phyloP scores from a whole-genome alignment of 2,797 vertebrate species.

The Momotus momota region DNA sequence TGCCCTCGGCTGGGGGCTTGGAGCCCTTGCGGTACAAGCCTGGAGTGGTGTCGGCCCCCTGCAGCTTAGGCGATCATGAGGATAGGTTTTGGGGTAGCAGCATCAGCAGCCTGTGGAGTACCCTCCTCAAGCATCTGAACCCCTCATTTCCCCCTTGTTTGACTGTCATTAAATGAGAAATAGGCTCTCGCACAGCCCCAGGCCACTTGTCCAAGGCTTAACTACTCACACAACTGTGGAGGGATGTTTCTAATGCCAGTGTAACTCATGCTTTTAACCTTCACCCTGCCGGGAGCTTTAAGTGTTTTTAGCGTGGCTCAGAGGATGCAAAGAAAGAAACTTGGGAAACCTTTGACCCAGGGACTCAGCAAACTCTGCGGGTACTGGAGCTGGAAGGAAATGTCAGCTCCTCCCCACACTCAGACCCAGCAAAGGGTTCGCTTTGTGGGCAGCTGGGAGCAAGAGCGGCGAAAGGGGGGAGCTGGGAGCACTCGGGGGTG shows the following conservation, averaged over 20 bases:
- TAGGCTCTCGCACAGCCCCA: background rate
- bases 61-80: fast-evolving
- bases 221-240: background rate
- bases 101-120: background rate
- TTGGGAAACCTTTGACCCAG: background rate
- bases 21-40: background rate
- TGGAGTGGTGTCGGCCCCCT: fast-evolving
- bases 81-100: background rate
- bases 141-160: background rate
- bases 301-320: background rate
- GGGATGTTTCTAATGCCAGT: background rate
- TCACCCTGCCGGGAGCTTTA: background rate
- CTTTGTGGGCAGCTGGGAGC: fast-evolving
- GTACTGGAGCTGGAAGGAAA: background rate
- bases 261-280: background rate
- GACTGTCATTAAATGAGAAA: background rate
- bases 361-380: background rate
- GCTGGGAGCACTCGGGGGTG: fast-evolving
- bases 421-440: fast-evolving
- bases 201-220: background rate
- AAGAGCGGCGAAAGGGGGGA: fast-evolving
- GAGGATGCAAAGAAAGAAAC: background rate
- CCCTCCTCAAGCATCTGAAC: background rate
- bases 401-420: background rate
- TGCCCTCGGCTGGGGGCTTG: background rate